Evolutionary conservation across 2,113 vertebrate genomes (phyloP).

Genomic region (Pungitius pungitius): DNA sequence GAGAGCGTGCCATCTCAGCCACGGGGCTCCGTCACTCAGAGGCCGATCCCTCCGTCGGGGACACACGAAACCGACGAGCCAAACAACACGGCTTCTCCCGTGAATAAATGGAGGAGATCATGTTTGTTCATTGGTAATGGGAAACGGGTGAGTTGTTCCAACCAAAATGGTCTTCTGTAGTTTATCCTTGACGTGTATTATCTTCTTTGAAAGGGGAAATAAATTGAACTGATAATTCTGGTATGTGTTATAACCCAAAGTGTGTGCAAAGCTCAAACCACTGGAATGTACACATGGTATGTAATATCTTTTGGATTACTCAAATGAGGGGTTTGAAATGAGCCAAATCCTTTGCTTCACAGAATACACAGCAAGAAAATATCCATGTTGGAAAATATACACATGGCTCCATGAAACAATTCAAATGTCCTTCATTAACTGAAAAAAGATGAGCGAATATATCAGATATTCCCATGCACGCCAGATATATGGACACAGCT

Average conservation of each 20-base stretch:
- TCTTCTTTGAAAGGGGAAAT: not conserved
- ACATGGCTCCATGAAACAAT: constrained; percentile 6
- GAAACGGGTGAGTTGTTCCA: not conserved
- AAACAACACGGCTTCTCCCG: not conserved
- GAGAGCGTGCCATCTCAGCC: constrained; percentile 21
- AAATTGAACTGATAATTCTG: not conserved
- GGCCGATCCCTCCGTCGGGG: constrained; percentile 36
- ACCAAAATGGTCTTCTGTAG: not conserved
- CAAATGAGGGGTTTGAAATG: constrained; percentile 3
- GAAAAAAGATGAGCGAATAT: not conserved
- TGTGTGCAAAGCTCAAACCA: not conserved
- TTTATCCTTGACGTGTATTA: not conserved
- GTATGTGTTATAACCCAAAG: not conserved
- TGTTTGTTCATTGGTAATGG: not conserved
- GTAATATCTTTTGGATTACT: constrained; percentile 13
- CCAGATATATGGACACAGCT: constrained; percentile 5
- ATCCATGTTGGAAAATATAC: not conserved
- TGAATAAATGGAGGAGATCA: not conserved
- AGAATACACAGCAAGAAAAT: constrained; percentile 2
- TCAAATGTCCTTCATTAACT: constrained; percentile 17
- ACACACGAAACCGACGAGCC: constrained; percentile 9
- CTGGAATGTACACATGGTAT: not conserved
- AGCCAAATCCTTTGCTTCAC: not conserved
- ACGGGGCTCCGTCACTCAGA: not conserved
- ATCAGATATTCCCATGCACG: constrained; percentile 11